Base-by-base conservation (phyloP, 1,140 invertebrate species). In the Varroa destructor region DNA sequence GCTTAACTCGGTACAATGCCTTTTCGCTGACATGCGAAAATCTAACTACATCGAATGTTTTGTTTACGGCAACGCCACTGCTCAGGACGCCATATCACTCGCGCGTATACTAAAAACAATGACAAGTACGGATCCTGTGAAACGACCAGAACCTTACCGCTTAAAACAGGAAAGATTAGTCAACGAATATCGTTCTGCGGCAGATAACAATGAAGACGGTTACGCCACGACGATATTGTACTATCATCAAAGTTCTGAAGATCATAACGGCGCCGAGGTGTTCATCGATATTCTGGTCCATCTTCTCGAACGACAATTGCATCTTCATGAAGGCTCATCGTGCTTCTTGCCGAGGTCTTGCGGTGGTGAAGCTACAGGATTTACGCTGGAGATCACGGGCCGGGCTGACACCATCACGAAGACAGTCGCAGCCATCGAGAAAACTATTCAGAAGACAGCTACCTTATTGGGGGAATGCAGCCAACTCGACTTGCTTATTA, bases 301-400 rank as follows among this genome's bases (percentile, higher is more conserved):
- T 40, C 46, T 67, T 8, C 37, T 67, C 12, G 46, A 67, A 43
- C 46, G 40, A 8, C 10, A 46, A 40, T 14, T 67, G 2, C 61
- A 40, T 37, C 14, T 67, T 2, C 12, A 46, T 12, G 61, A 67
- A 14, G 14, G 14, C 8, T 5, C 37, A 14, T 12, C 40, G 3
- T 67, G 46, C 61, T 67, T 12, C 61, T 43, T 67, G 61, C 61
- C 61, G 8, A 67, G 61, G 40, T 67, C 61, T 8, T 46, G 61
- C 37, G 46, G 10, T 2, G 61, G 37, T 5, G 61, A 67, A 25
- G 8, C n/a, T 37, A 67, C 61, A 40, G 61, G 61, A 1, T 67
- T 67, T 46, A 67, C 61, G 12, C 12, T 67, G 1, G 61, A 67
- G 36, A 12, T 67, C 36, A 46, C 61, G 10, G 14, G 14, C 46